These are phyloP conservation scores for Patiria pectinifera DNA, from an alignment of 53 echinoderm and acorn worm genomes.

Conservation along the genomic window DNA sequence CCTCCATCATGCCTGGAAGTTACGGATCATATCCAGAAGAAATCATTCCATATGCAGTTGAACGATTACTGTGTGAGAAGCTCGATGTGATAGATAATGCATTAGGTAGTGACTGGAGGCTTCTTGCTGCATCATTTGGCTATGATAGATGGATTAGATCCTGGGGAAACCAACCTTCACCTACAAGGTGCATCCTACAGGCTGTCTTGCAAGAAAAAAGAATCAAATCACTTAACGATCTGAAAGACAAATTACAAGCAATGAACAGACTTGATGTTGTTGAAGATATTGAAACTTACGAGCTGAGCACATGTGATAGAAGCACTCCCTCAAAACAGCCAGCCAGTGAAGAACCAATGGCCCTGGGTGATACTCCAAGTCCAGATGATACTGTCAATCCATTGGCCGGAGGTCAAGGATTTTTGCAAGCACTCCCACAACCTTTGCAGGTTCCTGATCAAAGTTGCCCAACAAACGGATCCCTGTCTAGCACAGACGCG, in stretches of 20 bases:
- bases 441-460: not conserved
- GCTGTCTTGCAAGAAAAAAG: not conserved
- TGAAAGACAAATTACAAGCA: not conserved
- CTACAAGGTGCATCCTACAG: not conserved
- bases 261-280: constrained; percentile 31
- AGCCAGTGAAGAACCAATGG: not conserved
- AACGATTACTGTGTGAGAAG: not conserved
- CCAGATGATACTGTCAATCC: not conserved
- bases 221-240: not conserved
- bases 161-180: not conserved
- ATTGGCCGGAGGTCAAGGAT: not conserved
- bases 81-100: not conserved
- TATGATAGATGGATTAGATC: not conserved
- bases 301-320: not conserved
- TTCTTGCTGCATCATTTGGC: not conserved
- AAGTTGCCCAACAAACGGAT: not conserved
- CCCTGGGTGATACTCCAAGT: not conserved
- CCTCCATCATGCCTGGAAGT: not conserved
- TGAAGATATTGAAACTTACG: not conserved
- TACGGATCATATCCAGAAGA: not conserved
- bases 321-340: not conserved
- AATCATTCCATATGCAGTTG: not conserved
- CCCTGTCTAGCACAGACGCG: not conserved
- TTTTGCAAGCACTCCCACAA: not conserved
- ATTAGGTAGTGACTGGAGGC: not conserved